Evolutionary conservation across 2,113 vertebrate genomes (phyloP), one percentile per base, ranked within the genome.

Genomic region (Prochilodus magdalenae): DNA sequence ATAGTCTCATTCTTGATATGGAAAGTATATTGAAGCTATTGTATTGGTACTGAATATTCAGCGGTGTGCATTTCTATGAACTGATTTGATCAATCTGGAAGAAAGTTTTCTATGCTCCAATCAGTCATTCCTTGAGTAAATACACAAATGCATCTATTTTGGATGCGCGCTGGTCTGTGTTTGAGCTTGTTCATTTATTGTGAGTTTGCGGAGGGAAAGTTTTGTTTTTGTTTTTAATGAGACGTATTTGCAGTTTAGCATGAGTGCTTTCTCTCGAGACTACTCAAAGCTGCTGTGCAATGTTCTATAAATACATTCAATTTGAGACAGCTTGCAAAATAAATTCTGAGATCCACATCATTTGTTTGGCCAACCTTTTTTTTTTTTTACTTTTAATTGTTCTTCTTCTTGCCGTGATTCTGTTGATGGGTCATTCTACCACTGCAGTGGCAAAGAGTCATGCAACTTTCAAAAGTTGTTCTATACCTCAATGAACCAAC

Each of bases 221-320:
- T 26, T 8, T 26, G 22, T 13, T 12, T 60, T 26, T 26, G 57
- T 60, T 60, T 57, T 60, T 24, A 60, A 60, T 60, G n/a, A 60
- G 24, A 26, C 57, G 14, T n/a, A 24, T 24, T 24, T 12, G n/a
- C 57, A 60, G 6, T 60, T 60, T 60, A 60, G 24, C 60, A 53
- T 16, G 27, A 49, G 26, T 22, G 4, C 49, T 66, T 51, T 16
- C 24, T 60, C 57, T 60, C 57, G 24, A 12, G 44, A 15, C 26
- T 65, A n/a, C 40, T 30, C 22, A 77, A 47, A 66, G 30, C 44
- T 53, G 29, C 75, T 77, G 63, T 26, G 57, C 8, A n/a, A 60
- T 26, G 2, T 60, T 26, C 57, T 60, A 26, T 26, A 26, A 60
- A 60, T 26, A 60, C 24, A 13, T 57, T 57, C 53, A 4, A 26